These are phyloP conservation scores for Ypsolopha scabrella DNA, from an alignment of 2,888 invertebrate genomes.

Conservation along the genomic window DNA sequence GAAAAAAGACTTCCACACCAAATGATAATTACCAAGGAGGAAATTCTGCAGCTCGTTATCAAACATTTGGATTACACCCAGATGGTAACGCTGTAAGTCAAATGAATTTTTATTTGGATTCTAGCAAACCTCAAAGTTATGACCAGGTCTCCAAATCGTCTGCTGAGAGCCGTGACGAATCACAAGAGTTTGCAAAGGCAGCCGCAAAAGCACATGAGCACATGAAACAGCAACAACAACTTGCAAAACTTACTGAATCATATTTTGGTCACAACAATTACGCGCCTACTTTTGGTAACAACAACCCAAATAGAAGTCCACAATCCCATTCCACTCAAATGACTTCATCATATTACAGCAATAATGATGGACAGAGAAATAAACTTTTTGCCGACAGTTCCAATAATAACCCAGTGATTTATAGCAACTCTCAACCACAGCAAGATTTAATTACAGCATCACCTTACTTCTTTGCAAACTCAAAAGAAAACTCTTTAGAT, in stretches of 20 bases:
- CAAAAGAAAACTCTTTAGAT: constrained; percentile 32
- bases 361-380: constrained; percentile 32
- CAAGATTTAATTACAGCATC: constrained; percentile 44
- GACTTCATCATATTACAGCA: constrained; percentile 23
- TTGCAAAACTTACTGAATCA: constrained; percentile 11
- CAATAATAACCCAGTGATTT: constrained; percentile 24
- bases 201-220: constrained; percentile 57
- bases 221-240: constrained; percentile 37
- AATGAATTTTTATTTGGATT: constrained; percentile 53
- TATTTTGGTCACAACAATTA: constrained; percentile 8
- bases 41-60: constrained; percentile 33
- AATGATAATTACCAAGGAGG: constrained; percentile 30
- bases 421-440: constrained; percentile 31
- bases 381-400: constrained; percentile 26
- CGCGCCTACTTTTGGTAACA: constrained; percentile 9
- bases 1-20: constrained; percentile 37
- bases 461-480: constrained; percentile 35
- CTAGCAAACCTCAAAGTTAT: constrained; percentile 35
- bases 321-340: constrained; percentile 3
- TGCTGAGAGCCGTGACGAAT: constrained; percentile 36
- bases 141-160: constrained; percentile 43
- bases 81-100: constrained; percentile 43
- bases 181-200: constrained; percentile 53
- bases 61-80: constrained; percentile 26
- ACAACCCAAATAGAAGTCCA: neutral